A percentile compares a stretch with the other conserved stretches of the same genome.
phyloP scores from a whole-genome alignment of 2,113 vertebrate genomes.

The Percopsis transmontana region DNA sequence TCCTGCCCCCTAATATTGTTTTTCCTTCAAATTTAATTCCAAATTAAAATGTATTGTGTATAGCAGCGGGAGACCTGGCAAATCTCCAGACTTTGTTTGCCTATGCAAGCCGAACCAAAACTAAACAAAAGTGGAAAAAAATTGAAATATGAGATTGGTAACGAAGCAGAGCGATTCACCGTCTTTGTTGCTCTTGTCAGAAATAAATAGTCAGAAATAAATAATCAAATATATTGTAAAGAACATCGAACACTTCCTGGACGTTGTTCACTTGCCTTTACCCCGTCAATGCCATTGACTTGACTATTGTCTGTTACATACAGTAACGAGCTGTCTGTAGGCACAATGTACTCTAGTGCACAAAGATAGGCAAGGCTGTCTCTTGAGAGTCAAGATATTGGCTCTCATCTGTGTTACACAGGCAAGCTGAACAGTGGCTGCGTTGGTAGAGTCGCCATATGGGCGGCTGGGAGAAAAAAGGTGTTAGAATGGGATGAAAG shows the following conservation, averaged over 20 bases:
- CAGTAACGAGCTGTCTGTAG: constrained; percentile 41
- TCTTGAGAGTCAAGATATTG: constrained; percentile 26
- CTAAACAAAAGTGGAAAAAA: too few relatives aligned
- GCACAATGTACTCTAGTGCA: constrained; percentile 17
- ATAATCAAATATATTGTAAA: constrained; percentile 9
- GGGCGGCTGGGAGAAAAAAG: constrained; percentile 10
- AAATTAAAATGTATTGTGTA: too few relatives aligned
- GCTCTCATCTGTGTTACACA: background rate
- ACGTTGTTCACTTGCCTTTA: background rate
- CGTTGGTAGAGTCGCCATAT: constrained; percentile 6
- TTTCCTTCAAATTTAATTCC: too few relatives aligned
- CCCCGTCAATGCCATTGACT: constrained; percentile 1
- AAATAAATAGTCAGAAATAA: constrained; percentile 21
- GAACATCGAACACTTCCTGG: constrained; percentile 4
- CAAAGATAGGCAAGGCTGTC: constrained; percentile 31
- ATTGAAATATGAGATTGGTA: constrained; percentile 39
- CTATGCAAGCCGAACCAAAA: too few relatives aligned
- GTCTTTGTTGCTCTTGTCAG: constrained; percentile 47
- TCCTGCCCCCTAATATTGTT: too few relatives aligned
- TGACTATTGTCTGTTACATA: constrained; percentile 35
- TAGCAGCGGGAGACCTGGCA: too few relatives aligned
- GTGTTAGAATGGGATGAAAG: constrained; percentile 32
- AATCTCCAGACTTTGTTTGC: too few relatives aligned
- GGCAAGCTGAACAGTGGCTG: background rate
- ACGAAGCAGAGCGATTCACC: constrained; percentile 23